Percentiles rank a stretch among this genome's conserved stretches.
phyloP scores from a whole-genome alignment of 2,888 invertebrate species.

The Allacma fusca region DNA sequence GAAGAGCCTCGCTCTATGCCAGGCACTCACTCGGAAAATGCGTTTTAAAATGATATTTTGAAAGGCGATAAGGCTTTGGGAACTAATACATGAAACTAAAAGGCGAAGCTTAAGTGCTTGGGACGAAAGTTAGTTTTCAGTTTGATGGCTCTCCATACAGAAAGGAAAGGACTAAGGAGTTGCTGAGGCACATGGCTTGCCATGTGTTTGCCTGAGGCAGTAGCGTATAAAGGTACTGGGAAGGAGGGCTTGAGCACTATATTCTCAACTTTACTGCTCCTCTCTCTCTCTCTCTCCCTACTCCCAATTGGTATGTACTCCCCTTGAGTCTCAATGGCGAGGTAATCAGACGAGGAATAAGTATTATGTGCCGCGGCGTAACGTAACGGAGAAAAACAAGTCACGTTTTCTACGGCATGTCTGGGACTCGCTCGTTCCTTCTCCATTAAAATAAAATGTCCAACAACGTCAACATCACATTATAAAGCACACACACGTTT shows the following conservation, averaged over 20 bases:
- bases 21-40: no score
- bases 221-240: background rate
- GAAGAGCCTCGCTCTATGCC: no score
- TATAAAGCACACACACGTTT: background rate
- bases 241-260: background rate
- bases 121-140: no score
- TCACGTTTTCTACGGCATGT: slow-evolving; percentile 49
- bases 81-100: no score
- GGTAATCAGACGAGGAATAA: background rate
- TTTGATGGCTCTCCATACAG: no score
- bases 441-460: background rate
- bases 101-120: no score
- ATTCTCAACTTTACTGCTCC: no score
- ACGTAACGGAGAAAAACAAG: slow-evolving; percentile 34
- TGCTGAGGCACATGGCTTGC: slow-evolving; percentile 36
- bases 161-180: background rate
- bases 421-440: slow-evolving; percentile 20
- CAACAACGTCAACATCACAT: no score
- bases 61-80: no score
- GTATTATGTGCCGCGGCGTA: background rate
- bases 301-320: background rate
- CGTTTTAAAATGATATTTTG: no score
- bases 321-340: no score
- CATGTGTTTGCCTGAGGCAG: slow-evolving; percentile 26
- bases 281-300: background rate